Evolutionary conservation across 2,888 invertebrate species (phyloP).

Genomic region (Tipula helvola): DNA sequence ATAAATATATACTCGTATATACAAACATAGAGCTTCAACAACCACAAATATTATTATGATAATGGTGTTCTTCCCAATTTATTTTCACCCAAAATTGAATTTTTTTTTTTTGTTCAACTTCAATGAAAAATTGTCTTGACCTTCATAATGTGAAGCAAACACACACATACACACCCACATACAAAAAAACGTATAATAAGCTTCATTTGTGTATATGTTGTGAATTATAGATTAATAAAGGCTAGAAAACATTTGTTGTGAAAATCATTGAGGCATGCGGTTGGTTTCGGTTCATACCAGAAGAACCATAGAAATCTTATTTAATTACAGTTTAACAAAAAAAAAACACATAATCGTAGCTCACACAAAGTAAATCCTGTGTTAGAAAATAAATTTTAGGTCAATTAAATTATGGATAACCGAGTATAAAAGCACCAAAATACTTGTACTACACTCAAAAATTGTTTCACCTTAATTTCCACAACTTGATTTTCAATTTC

Average conservation of each 20-base stretch:
- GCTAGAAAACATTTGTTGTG: neutral
- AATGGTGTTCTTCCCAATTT: neutral
- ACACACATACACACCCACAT: neutral
- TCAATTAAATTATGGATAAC: neutral
- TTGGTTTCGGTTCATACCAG: neutral
- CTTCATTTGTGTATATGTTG: neutral
- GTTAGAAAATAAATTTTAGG: neutral
- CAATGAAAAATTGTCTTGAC: neutral
- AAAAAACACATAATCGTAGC: neutral
- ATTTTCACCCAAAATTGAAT: neutral
- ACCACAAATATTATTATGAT: neutral
- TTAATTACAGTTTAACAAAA: neutral
- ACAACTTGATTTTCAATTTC: neutral
- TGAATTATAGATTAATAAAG: neutral
- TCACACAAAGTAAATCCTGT: neutral
- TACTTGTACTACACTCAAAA: neutral
- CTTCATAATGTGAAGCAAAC: neutral
- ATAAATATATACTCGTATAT: neutral
- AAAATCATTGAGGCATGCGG: neutral
- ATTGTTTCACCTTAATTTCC: neutral
- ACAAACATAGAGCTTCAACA: neutral
- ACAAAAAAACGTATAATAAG: neutral
- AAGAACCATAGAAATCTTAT: neutral
- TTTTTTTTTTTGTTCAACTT: neutral
- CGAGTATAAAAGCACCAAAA: neutral